Percentiles rank a stretch among this genome's conserved stretches.
phyloP scores from a whole-genome alignment of 1,140 invertebrate genomes.

The Neocloeon triangulifer region DNA sequence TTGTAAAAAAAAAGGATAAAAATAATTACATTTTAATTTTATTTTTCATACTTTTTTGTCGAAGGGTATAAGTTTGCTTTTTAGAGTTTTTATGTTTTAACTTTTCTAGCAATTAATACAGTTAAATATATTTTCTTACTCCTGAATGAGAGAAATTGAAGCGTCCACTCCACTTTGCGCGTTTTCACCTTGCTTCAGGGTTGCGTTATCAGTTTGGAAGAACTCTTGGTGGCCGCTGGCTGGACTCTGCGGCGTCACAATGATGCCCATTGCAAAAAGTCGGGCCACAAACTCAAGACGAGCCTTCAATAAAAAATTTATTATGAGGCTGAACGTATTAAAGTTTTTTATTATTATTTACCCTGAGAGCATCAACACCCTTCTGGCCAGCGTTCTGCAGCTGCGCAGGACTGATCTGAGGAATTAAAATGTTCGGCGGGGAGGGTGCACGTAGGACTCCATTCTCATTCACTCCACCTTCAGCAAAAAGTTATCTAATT shows the following conservation, averaged over 20 bases:
- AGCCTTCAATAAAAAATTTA: background rate
- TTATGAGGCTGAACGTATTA: background rate
- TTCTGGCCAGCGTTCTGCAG: too few relatives aligned
- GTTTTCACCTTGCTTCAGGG: constrained; percentile 16
- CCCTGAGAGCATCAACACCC: background rate
- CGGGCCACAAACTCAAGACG: constrained; percentile 10
- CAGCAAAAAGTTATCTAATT: too few relatives aligned
- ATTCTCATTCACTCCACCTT: too few relatives aligned
- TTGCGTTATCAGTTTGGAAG: constrained; percentile 19
- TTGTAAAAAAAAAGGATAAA: background rate
- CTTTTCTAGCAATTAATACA: constrained; percentile 1
- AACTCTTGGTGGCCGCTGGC: constrained; percentile 19
- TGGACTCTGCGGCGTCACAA: constrained; percentile 15
- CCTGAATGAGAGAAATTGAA: constrained; percentile 17
- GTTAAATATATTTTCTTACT: constrained; percentile 13
- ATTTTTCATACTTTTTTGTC: background rate
- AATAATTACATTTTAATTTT: background rate
- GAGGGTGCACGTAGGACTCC: too few relatives aligned
- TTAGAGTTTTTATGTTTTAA: background rate
- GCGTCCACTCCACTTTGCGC: constrained; percentile 19
- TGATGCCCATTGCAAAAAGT: constrained; percentile 14
- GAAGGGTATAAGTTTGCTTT: background rate
- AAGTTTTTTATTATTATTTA: background rate
- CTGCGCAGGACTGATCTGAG: background rate
- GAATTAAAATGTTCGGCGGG: constrained; percentile 1